phyloP scores from a whole-genome alignment of 2,797 vertebrate genomes.

The Margarornis squamiger region DNA sequence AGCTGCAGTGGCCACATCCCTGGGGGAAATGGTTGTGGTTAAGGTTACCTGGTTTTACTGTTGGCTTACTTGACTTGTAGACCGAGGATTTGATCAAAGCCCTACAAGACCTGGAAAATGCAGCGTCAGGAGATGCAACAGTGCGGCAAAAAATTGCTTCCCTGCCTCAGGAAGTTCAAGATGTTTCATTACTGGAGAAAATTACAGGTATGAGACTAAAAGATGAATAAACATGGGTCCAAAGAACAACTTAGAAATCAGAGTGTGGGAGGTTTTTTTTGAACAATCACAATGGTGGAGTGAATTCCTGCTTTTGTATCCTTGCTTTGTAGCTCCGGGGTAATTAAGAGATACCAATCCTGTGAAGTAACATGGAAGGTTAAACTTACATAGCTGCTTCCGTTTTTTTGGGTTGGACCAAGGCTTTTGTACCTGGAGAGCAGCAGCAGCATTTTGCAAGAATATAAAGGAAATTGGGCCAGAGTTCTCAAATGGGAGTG shows the following conservation, averaged over 20 bases:
- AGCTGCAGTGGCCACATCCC: not conserved
- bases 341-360: not conserved
- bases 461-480: not conserved
- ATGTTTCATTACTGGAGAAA: conserved; percentile 95
- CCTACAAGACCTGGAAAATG: conserved; percentile 95
- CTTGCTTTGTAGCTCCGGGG: not conserved
- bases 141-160: conserved; percentile 98
- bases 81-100: conserved; percentile 97
- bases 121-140: conserved; percentile 93
- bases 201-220: conserved; percentile 85
- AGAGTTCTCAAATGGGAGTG: not conserved
- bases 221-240: not conserved
- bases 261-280: not conserved
- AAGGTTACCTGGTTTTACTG: not conserved
- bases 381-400: not conserved
- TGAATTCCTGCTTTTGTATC: not conserved
- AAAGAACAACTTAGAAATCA: not conserved
- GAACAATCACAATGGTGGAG: not conserved
- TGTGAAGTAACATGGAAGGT: not conserved
- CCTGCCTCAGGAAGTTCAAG: conserved; percentile 96
- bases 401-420: not conserved
- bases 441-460: not conserved
- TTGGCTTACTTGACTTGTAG: conserved; percentile 65
- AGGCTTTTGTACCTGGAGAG: not conserved
- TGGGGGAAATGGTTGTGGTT: not conserved